Base-by-base conservation (phyloP, 1,140 invertebrate species). In the Ceratosolen solmsi region DNA sequence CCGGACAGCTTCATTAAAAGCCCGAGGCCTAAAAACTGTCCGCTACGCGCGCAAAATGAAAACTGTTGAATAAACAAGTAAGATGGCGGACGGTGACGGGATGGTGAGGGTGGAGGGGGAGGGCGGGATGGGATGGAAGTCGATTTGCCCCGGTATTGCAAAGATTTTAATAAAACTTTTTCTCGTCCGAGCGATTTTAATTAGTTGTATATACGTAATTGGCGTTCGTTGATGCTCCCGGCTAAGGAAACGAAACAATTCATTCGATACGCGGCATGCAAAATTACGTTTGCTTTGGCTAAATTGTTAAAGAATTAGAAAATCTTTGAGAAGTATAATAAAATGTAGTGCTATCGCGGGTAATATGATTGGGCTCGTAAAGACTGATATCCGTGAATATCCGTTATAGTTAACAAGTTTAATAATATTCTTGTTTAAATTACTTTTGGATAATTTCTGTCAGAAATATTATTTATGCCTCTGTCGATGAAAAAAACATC, bases 1-100 rank as follows among this genome's bases (percentile, higher is more conserved):
- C 80, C 58, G 82, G 86, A 87, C 85, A 85, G 84, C 84, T 87
- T 87, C 84, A 87, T 86, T 84, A 87, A 85, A 81, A 76, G 80
- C 38, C 27, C 68, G 60, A 74, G 81, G 81, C 75, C 81, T 82
- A 85, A 87, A 87, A 86, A 87, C 83, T 83, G 46, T 27, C n/a
- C 25, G 51, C 38, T 46, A 2, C 20, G 13, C 17, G 41, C 30
- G 38, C 27, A 60, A 82, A n/a, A 82, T 77, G 80, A 76, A 79
- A 81, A 73, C 7, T 65, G 65, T 74, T 74, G 68, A 75, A 81
- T 25, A 70, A 81, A 65, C 71, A 33, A 49, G 70, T n/a, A n/a
- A n/a, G n/a, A n/a, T n/a, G n/a, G n/a, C n/a, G n/a, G n/a, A n/a
- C n/a, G n/a, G n/a, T n/a, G n/a, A n/a, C n/a, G n/a, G n/a, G n/a